Conservation (phyloP, 1,140 invertebrate genomes). For the Meloidogyne exigua region DNA sequence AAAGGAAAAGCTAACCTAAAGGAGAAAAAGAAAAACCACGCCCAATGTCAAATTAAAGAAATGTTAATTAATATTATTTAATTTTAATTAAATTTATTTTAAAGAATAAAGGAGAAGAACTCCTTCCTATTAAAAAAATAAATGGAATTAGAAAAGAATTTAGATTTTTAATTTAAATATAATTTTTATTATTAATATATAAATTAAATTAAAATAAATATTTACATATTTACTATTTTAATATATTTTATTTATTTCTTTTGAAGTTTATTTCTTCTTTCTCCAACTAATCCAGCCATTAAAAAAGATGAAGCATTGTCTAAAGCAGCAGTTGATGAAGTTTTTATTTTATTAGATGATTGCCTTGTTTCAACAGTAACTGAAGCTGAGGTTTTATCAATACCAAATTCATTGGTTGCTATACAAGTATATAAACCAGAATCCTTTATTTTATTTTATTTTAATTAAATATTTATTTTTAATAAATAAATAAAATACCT, state of each 20-base stretch:
- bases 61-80: no score
- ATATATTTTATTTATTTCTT: not conserved
- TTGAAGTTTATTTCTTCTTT: constrained; percentile 6
- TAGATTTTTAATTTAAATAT: no score
- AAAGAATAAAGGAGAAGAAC: no score
- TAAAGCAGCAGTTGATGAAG: not conserved
- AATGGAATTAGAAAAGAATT: no score
- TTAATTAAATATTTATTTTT: not conserved
- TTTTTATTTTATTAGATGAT: not conserved
- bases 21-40: constrained; percentile 12
- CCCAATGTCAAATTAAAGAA: not conserved
- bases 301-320: not conserved
- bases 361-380: constrained; percentile 83
- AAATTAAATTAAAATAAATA: no score
- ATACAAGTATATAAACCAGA: constrained; percentile 91
- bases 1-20: not conserved
- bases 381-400: constrained; percentile 87
- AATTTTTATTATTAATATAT: no score
- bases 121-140: no score
- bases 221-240: no score
- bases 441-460: constrained; percentile 67
- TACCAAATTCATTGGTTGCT: constrained; percentile 85
- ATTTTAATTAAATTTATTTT: no score
- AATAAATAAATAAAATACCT: constrained; percentile 55
- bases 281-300: constrained; percentile 15